These are phyloP conservation scores for Parnassius orleans DNA, from an alignment of 2,888 invertebrate genomes.

Conservation along the genomic window DNA sequence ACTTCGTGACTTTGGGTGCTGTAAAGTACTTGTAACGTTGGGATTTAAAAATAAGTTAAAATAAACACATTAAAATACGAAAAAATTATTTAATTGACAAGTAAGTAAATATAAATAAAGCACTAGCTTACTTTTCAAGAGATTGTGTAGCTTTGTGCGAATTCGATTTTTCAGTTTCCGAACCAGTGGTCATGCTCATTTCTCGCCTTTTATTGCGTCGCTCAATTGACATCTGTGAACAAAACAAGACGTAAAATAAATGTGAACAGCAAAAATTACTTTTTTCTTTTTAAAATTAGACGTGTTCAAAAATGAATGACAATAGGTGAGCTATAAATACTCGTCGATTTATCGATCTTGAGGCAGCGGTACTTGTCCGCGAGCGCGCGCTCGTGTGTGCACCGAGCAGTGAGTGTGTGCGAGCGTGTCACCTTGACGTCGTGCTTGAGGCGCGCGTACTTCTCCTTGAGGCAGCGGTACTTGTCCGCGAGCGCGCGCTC, in stretches of 20 bases:
- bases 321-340: too few species aligned
- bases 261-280: neutral
- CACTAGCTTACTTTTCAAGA: slow-evolving; percentile 61
- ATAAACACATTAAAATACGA: too few species aligned
- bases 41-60: too few species aligned
- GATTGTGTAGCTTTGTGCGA: slow-evolving; percentile 84
- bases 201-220: slow-evolving; percentile 85
- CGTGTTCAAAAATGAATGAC: too few species aligned
- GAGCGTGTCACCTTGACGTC: slow-evolving; percentile 31
- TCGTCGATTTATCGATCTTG: slow-evolving; percentile 59
- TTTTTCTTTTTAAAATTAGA: too few species aligned
- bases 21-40: too few species aligned
- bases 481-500: slow-evolving; percentile 87
- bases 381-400: slow-evolving; percentile 75
- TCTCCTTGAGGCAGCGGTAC: slow-evolving; percentile 89
- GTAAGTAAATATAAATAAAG: neutral
- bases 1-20: too few species aligned
- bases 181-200: slow-evolving; percentile 85
- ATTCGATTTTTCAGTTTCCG: slow-evolving; percentile 89
- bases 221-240: slow-evolving; percentile 83
- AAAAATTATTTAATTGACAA: too few species aligned
- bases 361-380: slow-evolving; percentile 90
- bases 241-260: neutral
- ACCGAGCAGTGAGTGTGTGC: slow-evolving; percentile 48
- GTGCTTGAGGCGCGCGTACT: slow-evolving; percentile 84